phyloP scores from a whole-genome alignment of 2,797 vertebrate species.

The Eulemur albifrons region DNA sequence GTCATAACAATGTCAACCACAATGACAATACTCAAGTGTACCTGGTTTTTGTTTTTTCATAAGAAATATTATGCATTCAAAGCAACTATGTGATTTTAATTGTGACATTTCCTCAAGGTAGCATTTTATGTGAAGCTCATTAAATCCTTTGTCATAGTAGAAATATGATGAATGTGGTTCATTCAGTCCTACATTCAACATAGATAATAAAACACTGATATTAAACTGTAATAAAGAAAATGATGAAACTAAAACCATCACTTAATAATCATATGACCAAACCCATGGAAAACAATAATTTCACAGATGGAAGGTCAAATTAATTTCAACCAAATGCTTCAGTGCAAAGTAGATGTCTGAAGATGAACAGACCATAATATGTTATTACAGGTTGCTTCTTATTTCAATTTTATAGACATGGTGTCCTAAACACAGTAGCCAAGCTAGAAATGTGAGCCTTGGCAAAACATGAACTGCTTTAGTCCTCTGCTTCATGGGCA shows the following conservation, averaged over 20 bases:
- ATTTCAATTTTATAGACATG: constrained; percentile 76
- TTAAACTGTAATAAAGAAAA: constrained; percentile 82
- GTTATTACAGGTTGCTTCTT: constrained; percentile 79
- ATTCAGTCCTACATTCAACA: constrained; percentile 42
- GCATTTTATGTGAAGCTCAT: constrained; percentile 57
- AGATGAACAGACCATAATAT: constrained; percentile 80
- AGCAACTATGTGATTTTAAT: constrained; percentile 36
- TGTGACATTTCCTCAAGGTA: constrained; percentile 66
- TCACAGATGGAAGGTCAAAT: constrained; percentile 85
- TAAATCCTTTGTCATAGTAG: constrained; percentile 57
- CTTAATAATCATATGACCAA: constrained; percentile 81
- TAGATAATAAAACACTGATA: constrained; percentile 79
- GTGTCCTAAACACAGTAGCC: constrained; percentile 69
- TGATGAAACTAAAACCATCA: constrained; percentile 72
- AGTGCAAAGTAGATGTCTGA: constrained; percentile 62
- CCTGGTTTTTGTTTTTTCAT: background rate
- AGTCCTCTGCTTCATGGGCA: constrained; percentile 47
- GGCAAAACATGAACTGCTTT: constrained; percentile 12
- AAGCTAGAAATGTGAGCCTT: constrained; percentile 66
- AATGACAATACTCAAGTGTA: background rate
- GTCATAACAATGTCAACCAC: background rate
- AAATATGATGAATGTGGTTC: constrained; percentile 48
- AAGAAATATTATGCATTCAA: constrained; percentile 45
- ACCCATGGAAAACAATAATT: constrained; percentile 78
- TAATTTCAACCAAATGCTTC: constrained; percentile 83